A percentile compares a stretch with the other conserved stretches of the same genome.
These are phyloP conservation scores for Sminthurinus aureus DNA, from an alignment of 2,888 invertebrate genomes.

Conservation along the genomic window DNA sequence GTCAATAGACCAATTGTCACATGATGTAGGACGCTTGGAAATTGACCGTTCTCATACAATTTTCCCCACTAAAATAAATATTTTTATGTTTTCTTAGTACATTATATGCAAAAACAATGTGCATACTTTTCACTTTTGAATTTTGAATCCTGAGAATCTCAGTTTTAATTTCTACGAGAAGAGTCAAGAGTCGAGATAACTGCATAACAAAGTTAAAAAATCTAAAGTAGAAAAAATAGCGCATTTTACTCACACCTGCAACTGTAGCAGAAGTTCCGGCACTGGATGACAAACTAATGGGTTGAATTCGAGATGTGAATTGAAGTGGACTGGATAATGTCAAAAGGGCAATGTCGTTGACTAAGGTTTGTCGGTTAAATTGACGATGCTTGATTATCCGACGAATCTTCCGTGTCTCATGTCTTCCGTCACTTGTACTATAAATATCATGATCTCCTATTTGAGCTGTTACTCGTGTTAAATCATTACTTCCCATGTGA, in stretches of 20 bases:
- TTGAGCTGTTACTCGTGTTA: conserved; percentile 79
- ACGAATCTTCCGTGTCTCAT: conserved; percentile 80
- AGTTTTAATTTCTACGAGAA: too few relatives aligned
- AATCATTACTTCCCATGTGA: conserved; percentile 84
- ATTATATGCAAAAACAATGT: too few relatives aligned
- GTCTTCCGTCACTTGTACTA: conserved; percentile 70
- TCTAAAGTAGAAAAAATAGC: too few relatives aligned
- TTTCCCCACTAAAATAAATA: conserved; percentile 44
- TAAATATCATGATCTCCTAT: conserved; percentile 83
- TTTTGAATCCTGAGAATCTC: too few relatives aligned
- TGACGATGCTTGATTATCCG: conserved; percentile 85
- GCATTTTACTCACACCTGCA: conserved; percentile 23
- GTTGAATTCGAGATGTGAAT: background rate
- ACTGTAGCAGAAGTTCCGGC: conserved; percentile 39
- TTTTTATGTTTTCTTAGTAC: too few relatives aligned
- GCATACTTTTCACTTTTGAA: too few relatives aligned
- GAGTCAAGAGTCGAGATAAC: too few relatives aligned
- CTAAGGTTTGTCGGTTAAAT: conserved; percentile 83
- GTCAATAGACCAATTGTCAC: conserved; percentile 85
- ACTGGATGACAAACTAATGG: conserved; percentile 20
- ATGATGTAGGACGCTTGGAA: conserved; percentile 81
- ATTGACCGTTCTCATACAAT: conserved; percentile 64
- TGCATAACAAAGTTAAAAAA: too few relatives aligned
- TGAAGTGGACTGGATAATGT: background rate
- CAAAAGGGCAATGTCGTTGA: conserved; percentile 60